Evolutionary conservation across 2,113 vertebrate species (phyloP).

Genomic region (Peromyscus polionotus): DNA sequence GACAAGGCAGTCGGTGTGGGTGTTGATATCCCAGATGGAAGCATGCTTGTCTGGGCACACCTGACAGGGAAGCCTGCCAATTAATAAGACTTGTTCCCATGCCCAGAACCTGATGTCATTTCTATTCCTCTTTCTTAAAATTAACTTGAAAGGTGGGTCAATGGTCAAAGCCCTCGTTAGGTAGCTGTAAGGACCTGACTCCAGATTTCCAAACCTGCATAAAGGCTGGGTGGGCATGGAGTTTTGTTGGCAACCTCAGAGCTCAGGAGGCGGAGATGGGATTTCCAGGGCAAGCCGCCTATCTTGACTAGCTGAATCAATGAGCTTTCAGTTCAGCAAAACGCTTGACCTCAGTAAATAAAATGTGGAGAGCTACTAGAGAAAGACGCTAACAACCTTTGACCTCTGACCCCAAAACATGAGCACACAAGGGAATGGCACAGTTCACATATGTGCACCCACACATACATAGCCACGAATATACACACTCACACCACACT

Average conservation of each 20-base stretch:
- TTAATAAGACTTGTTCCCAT: neutral
- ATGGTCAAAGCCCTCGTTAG: neutral
- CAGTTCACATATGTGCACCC: neutral
- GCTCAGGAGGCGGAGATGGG: neutral
- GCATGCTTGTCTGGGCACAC: neutral
- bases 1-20: neutral
- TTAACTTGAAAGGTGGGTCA: neutral
- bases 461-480: neutral
- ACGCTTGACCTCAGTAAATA: neutral
- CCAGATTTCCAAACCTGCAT: neutral
- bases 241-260: too few species aligned
- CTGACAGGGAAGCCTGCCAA: neutral
- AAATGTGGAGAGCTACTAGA: neutral
- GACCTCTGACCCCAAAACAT: neutral
- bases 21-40: neutral
- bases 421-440: neutral
- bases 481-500: neutral
- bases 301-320: neutral
- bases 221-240: neutral
- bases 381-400: neutral
- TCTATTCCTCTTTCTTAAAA: conserved; percentile 2
- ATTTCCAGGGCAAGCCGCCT: neutral
- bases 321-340: neutral
- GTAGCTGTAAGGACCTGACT: neutral
- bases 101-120: neutral